These are phyloP conservation scores for Tenualosa thibaudeaui DNA, from an alignment of 2,797 vertebrate species.

Conservation along the genomic window DNA sequence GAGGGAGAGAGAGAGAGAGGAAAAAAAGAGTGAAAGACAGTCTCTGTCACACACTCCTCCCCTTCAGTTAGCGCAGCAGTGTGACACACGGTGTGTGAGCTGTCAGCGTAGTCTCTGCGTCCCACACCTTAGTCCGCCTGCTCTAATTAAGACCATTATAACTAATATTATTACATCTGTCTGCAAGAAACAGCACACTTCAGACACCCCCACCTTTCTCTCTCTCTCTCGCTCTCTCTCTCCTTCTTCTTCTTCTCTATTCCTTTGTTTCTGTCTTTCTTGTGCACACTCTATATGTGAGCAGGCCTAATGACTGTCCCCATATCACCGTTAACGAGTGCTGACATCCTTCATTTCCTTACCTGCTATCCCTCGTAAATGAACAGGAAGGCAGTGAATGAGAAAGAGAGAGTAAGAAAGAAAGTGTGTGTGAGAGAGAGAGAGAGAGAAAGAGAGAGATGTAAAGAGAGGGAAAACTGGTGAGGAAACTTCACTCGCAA, in stretches of 20 bases:
- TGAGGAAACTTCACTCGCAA: not conserved
- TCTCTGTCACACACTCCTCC: not conserved
- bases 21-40: not conserved
- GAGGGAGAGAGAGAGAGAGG: not conserved
- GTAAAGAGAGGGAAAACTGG: not conserved
- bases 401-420: not conserved
- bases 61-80: not conserved
- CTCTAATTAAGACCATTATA: constrained; percentile 23
- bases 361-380: constrained; percentile 19
- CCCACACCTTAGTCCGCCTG: constrained; percentile 42
- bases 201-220: constrained; percentile 28
- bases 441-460: not conserved
- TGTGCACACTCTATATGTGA: constrained; percentile 38
- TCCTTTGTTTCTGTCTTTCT: not conserved
- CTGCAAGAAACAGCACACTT: not conserved
- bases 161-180: constrained; percentile 27
- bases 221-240: constrained; percentile 47
- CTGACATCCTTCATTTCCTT: constrained; percentile 48
- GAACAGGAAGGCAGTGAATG: not conserved
- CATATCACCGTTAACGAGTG: constrained; percentile 40
- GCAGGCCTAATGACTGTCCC: constrained; percentile 41
- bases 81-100: constrained; percentile 61
- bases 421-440: not conserved
- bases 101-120: constrained; percentile 64
- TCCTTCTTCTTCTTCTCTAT: not conserved